These are phyloP conservation scores for Anoplopoma fimbria DNA, from an alignment of 2,113 vertebrate species.

Conservation along the genomic window DNA sequence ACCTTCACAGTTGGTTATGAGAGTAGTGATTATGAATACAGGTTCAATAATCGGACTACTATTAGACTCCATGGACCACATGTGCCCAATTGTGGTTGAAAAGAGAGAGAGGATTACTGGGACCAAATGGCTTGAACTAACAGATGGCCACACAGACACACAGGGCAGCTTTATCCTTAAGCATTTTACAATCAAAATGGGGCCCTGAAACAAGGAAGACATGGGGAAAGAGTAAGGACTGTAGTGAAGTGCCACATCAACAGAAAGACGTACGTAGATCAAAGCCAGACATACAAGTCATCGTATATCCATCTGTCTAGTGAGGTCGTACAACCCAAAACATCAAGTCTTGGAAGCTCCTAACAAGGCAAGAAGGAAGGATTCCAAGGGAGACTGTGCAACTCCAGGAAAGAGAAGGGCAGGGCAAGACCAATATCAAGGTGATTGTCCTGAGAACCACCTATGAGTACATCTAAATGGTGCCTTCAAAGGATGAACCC, in stretches of 20 bases:
- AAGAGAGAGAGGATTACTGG: constrained; percentile 21
- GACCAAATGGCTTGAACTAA: constrained; percentile 11
- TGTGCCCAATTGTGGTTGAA: constrained; percentile 8
- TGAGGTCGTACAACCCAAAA: background rate
- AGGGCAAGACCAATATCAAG: background rate
- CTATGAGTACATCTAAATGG: background rate
- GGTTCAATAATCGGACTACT: constrained; percentile 5
- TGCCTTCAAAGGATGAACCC: background rate
- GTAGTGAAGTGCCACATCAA: background rate
- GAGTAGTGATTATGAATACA: background rate
- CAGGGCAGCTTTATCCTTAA: constrained; percentile 17
- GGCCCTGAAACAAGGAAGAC: background rate
- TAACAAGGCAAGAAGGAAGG: background rate
- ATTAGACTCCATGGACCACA: background rate
- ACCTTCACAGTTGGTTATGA: background rate
- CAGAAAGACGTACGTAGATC: background rate
- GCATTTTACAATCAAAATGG: constrained; percentile 12
- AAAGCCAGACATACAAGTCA: background rate
- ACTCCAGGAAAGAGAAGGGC: background rate
- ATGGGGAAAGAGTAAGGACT: background rate
- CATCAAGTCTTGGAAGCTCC: background rate
- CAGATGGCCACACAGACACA: constrained; percentile 26
- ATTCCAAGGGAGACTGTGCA: background rate
- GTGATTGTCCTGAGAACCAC: background rate
- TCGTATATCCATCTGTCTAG: background rate